phyloP scores from a whole-genome alignment of 2,888 invertebrate species.

The Apoderus coryli region DNA sequence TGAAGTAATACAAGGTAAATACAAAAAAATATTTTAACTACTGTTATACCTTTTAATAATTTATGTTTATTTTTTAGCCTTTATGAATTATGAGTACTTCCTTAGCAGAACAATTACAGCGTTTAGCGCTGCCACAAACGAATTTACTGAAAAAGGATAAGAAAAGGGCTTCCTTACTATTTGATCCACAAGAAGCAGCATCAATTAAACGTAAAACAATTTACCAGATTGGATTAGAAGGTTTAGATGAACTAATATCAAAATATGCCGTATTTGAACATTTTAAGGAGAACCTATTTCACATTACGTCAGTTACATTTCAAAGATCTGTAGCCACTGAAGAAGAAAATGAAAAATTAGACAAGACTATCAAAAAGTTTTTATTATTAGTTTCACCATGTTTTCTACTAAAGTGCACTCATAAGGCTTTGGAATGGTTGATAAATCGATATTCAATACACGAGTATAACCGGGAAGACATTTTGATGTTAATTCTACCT shows the following conservation, averaged over 20 bases:
- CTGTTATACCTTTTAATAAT: too few relatives aligned
- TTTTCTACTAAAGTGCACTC: constrained; percentile 67
- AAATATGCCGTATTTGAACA: constrained; percentile 57
- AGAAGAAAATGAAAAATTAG: constrained; percentile 60
- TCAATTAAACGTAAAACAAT: constrained; percentile 70
- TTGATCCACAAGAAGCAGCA: constrained; percentile 82
- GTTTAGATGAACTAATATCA: constrained; percentile 66
- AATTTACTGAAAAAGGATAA: constrained; percentile 48
- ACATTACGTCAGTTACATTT: constrained; percentile 57
- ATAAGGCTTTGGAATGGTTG: constrained; percentile 92
- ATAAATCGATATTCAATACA: constrained; percentile 81
- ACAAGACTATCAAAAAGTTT: constrained; percentile 64
- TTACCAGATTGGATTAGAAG: constrained; percentile 74
- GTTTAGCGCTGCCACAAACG: constrained; percentile 63
- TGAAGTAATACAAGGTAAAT: too few relatives aligned
- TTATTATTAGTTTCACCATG: constrained; percentile 75
- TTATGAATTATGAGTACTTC: constrained; percentile 56
- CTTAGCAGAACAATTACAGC: constrained; percentile 63
- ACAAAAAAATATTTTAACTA: too few relatives aligned
- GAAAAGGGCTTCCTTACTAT: constrained; percentile 69
- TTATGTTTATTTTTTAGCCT: too few relatives aligned
- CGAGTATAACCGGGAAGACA: constrained; percentile 68
- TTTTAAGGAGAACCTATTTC: constrained; percentile 65
- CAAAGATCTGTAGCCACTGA: constrained; percentile 65
- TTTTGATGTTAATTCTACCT: constrained; percentile 72